These are phyloP conservation scores for Emys orbicularis DNA, from an alignment of 2,797 vertebrate genomes.

Conservation along the genomic window DNA sequence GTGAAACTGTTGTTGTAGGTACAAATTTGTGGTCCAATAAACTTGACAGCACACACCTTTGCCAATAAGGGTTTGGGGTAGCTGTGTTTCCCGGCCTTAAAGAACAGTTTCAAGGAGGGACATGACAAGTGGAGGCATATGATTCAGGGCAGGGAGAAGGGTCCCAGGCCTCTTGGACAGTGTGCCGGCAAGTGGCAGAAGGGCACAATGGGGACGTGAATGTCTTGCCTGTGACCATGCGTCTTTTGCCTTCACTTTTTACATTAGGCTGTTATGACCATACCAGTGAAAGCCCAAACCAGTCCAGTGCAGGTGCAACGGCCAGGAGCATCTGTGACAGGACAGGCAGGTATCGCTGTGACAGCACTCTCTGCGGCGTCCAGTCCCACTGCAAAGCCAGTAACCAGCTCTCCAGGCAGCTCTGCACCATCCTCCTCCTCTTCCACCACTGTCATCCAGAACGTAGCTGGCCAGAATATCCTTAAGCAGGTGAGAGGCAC, in stretches of 20 bases:
- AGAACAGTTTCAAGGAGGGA: background rate
- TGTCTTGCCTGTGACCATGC: background rate
- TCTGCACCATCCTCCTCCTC: constrained; percentile 79
- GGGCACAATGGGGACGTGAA: too few relatives aligned
- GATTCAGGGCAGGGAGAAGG: background rate
- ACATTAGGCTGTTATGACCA: constrained; percentile 89
- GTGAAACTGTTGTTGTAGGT: background rate
- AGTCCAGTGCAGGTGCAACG: constrained; percentile 84
- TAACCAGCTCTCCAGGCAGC: constrained; percentile 84
- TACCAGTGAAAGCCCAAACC: constrained; percentile 91
- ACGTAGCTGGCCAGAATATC: constrained; percentile 89
- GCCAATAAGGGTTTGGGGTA: background rate
- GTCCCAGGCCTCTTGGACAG: background rate
- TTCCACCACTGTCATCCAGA: constrained; percentile 88
- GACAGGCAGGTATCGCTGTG: constrained; percentile 85
- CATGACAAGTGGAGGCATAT: background rate
- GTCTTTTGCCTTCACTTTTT: background rate
- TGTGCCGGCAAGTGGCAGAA: background rate
- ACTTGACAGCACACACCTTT: background rate
- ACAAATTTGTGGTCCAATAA: background rate
- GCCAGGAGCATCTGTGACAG: constrained; percentile 69
- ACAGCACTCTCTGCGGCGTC: constrained; percentile 83
- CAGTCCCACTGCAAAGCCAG: constrained; percentile 87
- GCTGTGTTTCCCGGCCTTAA: background rate
- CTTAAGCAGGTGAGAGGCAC: constrained; percentile 91